phyloP scores from a whole-genome alignment of 2,113 vertebrate genomes.

The Dromas ardeola region DNA sequence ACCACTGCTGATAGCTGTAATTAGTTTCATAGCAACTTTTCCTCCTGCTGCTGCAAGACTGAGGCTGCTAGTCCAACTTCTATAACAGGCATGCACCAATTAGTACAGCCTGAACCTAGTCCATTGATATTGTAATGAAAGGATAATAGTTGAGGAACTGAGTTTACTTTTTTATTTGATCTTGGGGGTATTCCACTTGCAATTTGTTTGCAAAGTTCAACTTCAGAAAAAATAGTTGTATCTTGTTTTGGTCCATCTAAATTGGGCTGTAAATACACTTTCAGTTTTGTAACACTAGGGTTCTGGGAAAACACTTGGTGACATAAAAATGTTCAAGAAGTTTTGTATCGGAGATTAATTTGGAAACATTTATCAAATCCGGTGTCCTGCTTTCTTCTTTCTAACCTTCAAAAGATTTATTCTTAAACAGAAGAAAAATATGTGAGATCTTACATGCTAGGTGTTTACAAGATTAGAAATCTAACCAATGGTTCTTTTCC shows the following conservation, averaged over 20 bases:
- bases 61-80: conserved; percentile 25
- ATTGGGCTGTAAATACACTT: conserved; percentile 45
- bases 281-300: conserved; percentile 38
- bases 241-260: conserved; percentile 46
- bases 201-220: conserved; percentile 32
- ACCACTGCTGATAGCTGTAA: conserved; percentile 68
- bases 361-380: conserved; percentile 31
- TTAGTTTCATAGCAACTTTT: conserved; percentile 70
- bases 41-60: conserved; percentile 52
- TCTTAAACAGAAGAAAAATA: conserved; percentile 20
- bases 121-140: conserved; percentile 30
- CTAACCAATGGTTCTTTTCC: neutral
- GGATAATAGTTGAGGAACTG: neutral
- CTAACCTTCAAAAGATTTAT: neutral
- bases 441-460: neutral
- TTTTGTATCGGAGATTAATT: conserved; percentile 40
- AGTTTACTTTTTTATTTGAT: conserved; percentile 32
- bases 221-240: conserved; percentile 51
- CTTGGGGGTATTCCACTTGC: conserved; percentile 32
- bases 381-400: neutral
- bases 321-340: conserved; percentile 8
- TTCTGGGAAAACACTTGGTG: conserved; percentile 14
- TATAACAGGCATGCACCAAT: conserved; percentile 48
- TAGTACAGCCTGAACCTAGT: conserved; percentile 28
- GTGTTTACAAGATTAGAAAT: neutral